These are phyloP conservation scores for Rachycentron canadum DNA, from an alignment of 2,797 vertebrate genomes.

Conservation along the genomic window DNA sequence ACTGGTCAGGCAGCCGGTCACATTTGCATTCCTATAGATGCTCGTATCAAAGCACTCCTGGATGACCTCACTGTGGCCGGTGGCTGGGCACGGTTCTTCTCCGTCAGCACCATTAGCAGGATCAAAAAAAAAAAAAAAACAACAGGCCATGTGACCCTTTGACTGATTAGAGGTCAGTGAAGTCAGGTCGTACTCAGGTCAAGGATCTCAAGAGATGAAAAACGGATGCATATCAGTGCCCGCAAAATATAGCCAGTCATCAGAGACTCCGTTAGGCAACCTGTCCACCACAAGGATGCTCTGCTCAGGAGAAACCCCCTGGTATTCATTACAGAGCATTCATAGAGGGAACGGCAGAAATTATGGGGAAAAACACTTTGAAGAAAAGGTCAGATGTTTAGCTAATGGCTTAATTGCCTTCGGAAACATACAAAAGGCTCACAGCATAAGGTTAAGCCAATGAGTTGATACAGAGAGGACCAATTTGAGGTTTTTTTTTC, in stretches of 20 bases:
- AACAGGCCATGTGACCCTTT: slow-evolving; percentile 52
- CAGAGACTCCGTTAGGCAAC: slow-evolving; percentile 32
- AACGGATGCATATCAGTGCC: slow-evolving; percentile 62
- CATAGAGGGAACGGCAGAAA: slow-evolving; percentile 12
- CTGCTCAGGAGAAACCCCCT: slow-evolving; percentile 28
- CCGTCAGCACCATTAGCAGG: slow-evolving; percentile 70
- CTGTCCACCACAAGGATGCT: slow-evolving; percentile 44
- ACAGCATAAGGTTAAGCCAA: slow-evolving; percentile 13
- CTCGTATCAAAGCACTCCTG: slow-evolving; percentile 66
- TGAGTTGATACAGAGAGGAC: slow-evolving; percentile 23
- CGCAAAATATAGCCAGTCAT: slow-evolving; percentile 40
- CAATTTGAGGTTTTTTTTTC: slow-evolving; percentile 13
- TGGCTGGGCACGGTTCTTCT: slow-evolving; percentile 61
- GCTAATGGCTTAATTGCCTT: slow-evolving; percentile 49
- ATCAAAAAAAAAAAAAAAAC: slow-evolving; percentile 63
- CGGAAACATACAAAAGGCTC: slow-evolving; percentile 18
- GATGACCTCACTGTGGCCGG: slow-evolving; percentile 71
- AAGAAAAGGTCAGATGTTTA: slow-evolving; percentile 55
- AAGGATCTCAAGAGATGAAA: slow-evolving; percentile 75
- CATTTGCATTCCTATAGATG: slow-evolving; percentile 84
- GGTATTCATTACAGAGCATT: slow-evolving; percentile 43
- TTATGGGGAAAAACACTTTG: slow-evolving; percentile 16
- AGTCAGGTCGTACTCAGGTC: slow-evolving; percentile 77
- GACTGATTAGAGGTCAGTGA: slow-evolving; percentile 75
- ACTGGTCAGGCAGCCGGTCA: slow-evolving; percentile 71